Evolutionary conservation across 2,797 vertebrate species (phyloP), one percentile per base, ranked within the genome.

Genomic region (Taeniopygia guttata): DNA sequence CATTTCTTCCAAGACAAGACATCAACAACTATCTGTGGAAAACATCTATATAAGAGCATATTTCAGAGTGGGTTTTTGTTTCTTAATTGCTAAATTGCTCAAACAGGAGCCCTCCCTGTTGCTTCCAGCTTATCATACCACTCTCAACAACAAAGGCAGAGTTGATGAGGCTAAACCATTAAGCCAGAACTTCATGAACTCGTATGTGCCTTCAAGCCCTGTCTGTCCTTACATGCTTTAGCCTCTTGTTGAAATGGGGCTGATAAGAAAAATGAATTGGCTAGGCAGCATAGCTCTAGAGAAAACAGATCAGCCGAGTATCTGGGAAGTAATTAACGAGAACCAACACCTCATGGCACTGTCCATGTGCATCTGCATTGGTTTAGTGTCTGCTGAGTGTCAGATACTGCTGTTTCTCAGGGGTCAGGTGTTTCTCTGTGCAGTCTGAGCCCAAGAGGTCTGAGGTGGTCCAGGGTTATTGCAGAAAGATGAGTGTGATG

Each of bases 1-100:
- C 16, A 59, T 94, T 90, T 90, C 42, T 95, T 96, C 48, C 40
- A 85, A 29, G 75, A 78, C n/a, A 54, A 89, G 67, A 89, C 75
- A 68, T 45, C 77, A 96, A 64, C 51, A 84, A 30, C 86, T 82
- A 73, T 90, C 12, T 70, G 62, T 51, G 82, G 38, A 81, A 64
- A 77, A 30, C 55, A 73, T 85, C 79, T 93, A 62, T 74, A 92
- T 74, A 69, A 52, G 72, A 95, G 45, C 69, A 56, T 13, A 84
- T 84, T 93, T 80, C 60, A 91, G 49, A 60, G 52, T 7, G n/a
- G 54, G 66, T 80, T 87, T 78, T 36, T 9, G 9, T 84, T 97
- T 93, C 64, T 76, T 96, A 96, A 92, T 96, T 95, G 89, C 66
- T 85, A 76, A 94, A 66, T 40, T 88, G 26, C 93, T 89, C 90